phyloP scores from a whole-genome alignment of 2,888 invertebrate species.

The Platypus cylindrus region DNA sequence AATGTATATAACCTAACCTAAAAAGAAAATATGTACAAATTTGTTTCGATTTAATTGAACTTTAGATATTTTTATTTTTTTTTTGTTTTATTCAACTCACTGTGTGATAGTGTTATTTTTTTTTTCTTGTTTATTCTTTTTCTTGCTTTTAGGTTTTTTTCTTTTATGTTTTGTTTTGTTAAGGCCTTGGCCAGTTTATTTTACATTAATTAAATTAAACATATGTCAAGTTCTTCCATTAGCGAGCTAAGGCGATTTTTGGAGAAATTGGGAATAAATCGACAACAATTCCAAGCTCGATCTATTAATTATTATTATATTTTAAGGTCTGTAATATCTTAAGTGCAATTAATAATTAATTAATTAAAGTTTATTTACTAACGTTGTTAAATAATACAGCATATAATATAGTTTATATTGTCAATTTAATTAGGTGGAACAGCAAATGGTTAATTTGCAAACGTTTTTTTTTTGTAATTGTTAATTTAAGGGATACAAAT shows the following conservation, averaged over 20 bases:
- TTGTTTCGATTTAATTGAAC: slow-evolving; percentile 12
- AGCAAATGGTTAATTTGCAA: slow-evolving; percentile 27
- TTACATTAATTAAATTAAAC: too few species aligned
- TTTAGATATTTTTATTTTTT: slow-evolving; percentile 26
- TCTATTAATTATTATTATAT: background rate
- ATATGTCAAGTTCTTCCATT: slow-evolving; percentile 36
- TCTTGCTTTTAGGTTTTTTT: slow-evolving; percentile 23
- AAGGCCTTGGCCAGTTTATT: slow-evolving; percentile 34
- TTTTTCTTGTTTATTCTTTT: slow-evolving; percentile 24
- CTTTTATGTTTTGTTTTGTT: slow-evolving; percentile 32
- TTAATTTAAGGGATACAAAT: slow-evolving; percentile 1
- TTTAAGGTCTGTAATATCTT: slow-evolving; percentile 19
- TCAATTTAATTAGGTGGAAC: slow-evolving; percentile 17
- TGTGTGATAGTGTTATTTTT: slow-evolving; percentile 27
- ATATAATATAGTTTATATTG: slow-evolving; percentile 6
- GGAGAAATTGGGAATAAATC: too few species aligned
- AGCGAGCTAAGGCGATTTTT: slow-evolving; percentile 22
- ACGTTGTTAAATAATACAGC: slow-evolving; percentile 23
- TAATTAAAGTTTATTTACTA: slow-evolving; percentile 34
- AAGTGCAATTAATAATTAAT: slow-evolving; percentile 38
- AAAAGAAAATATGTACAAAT: slow-evolving; percentile 1
- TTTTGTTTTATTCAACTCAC: slow-evolving; percentile 28
- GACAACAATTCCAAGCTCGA: too few species aligned
- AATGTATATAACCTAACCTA: too few species aligned
- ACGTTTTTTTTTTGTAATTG: too few species aligned